Conservation (phyloP, 2,797 vertebrate genomes). For the Macroramphosus scolopax region DNA sequence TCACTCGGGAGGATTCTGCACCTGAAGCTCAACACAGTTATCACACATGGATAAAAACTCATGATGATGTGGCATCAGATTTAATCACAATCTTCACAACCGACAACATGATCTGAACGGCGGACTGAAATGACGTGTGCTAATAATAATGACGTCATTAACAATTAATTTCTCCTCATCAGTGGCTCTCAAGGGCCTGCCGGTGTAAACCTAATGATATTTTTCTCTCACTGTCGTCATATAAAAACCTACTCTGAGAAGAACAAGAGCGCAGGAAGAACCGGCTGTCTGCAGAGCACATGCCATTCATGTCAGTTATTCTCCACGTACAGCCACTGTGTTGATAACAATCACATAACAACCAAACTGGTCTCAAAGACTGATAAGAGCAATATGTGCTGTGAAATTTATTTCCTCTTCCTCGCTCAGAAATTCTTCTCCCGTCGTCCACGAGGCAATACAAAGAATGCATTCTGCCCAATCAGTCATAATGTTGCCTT, state of each 20-base stretch:
- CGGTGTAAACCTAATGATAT: no score
- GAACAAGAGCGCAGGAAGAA: constrained; percentile 4
- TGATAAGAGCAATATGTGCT: constrained; percentile 59
- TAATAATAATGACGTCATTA: no score
- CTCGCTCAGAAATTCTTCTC: constrained; percentile 53
- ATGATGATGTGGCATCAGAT: constrained; percentile 39
- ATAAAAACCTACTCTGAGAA: no score
- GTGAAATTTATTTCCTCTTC: constrained; percentile 67
- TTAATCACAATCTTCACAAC: no score
- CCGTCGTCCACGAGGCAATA: constrained; percentile 34
- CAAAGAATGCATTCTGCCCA: constrained; percentile 49
- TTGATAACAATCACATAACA: constrained; percentile 63
- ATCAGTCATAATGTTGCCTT: constrained; percentile 43
- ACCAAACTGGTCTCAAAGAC: constrained; percentile 51
- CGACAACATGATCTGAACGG: no score
- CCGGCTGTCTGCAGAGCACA: constrained; percentile 16
- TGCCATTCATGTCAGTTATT: constrained; percentile 45
- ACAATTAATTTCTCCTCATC: no score
- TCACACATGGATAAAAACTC: constrained; percentile 7
- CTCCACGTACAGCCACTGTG: constrained; percentile 31
- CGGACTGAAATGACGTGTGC: no score
- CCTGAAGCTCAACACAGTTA: constrained; percentile 27
- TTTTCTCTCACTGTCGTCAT: no score
- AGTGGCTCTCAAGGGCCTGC: no score
- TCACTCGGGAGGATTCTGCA: constrained; percentile 42